Evolutionary conservation across 2,888 invertebrate species (phyloP).

Genomic region (Chirona hameri): DNA sequence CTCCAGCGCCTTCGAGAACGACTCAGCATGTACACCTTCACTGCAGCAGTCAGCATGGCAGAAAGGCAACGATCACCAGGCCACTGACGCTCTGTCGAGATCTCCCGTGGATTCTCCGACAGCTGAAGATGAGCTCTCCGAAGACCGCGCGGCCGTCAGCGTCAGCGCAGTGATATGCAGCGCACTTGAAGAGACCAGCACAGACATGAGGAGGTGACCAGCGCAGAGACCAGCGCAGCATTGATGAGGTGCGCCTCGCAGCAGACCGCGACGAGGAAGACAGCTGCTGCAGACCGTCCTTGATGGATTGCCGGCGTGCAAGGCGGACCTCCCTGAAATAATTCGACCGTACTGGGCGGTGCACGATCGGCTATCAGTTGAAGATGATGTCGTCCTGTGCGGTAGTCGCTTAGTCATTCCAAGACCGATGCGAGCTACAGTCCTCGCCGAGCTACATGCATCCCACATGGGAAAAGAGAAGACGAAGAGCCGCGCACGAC

Average conservation of each 20-base stretch:
- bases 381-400: background rate
- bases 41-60: background rate
- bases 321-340: constrained; percentile 1
- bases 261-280: background rate
- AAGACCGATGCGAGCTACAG: background rate
- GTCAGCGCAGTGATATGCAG: background rate
- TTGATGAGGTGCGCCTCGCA: background rate
- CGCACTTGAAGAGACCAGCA: background rate
- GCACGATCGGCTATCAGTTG: background rate
- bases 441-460: background rate
- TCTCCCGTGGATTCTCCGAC: background rate
- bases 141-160: background rate
- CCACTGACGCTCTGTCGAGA: background rate
- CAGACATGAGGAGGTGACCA: background rate
- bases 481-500: background rate
- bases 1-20: background rate
- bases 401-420: background rate
- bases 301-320: background rate
- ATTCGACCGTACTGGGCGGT: background rate
- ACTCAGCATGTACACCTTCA: background rate
- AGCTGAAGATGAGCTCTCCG: background rate
- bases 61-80: background rate
- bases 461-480: background rate
- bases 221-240: background rate
- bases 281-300: background rate